Evolutionary conservation across 1,140 invertebrate genomes (phyloP).

Genomic region (Magallana ariakensis): DNA sequence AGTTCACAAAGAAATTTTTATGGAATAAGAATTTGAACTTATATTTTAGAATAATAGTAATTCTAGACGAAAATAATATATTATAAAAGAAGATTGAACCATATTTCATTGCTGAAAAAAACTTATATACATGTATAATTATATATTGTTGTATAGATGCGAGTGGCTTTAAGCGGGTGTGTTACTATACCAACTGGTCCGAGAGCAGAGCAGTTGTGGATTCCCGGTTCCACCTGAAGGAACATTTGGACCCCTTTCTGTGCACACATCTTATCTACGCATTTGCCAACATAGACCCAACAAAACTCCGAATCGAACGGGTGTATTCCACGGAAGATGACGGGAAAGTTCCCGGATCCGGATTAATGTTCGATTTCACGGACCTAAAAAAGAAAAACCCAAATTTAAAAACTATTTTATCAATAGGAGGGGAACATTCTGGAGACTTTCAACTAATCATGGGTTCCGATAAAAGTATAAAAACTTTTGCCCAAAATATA

Average conservation of each 20-base stretch:
- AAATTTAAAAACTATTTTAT: slow-evolving; percentile 73
- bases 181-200: slow-evolving; percentile 97
- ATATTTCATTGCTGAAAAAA: too few relatives aligned
- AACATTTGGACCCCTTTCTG: slow-evolving; percentile 88
- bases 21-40: too few relatives aligned
- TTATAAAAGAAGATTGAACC: too few relatives aligned
- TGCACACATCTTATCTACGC: slow-evolving; percentile 97
- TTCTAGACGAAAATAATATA: too few relatives aligned
- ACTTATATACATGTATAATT: too few relatives aligned
- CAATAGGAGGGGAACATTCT: slow-evolving; percentile 63
- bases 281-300: slow-evolving; percentile 86
- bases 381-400: slow-evolving; percentile 96
- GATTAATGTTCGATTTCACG: slow-evolving; percentile 58
- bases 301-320: slow-evolving; percentile 44
- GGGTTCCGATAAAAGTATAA: slow-evolving; percentile 46
- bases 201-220: slow-evolving; percentile 88
- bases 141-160: background rate
- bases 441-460: slow-evolving; percentile 51
- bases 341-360: slow-evolving; percentile 40
- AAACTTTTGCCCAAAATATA: slow-evolving; percentile 77
- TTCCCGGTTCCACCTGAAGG: slow-evolving; percentile 91
- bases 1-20: too few relatives aligned
- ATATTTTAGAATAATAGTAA: too few relatives aligned
- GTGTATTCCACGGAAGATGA: slow-evolving; percentile 64
- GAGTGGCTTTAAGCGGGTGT: slow-evolving; percentile 82